These are phyloP conservation scores for Cheumatopsyche charites DNA, from an alignment of 1,140 invertebrate species.

Conservation along the genomic window DNA sequence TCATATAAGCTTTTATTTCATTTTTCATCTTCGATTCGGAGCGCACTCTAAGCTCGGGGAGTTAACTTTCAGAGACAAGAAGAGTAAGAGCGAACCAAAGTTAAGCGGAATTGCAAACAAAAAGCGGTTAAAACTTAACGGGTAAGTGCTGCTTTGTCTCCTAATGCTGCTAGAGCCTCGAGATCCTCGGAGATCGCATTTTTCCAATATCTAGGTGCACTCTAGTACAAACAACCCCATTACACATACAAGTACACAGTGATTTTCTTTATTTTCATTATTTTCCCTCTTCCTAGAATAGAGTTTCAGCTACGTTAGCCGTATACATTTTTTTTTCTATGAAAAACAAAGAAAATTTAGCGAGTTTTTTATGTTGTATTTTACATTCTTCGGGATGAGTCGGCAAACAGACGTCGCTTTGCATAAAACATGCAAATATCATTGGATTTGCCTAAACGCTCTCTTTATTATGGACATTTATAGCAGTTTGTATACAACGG, in stretches of 20 bases:
- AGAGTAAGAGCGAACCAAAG: slow-evolving; percentile 11
- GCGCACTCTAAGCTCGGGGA: neutral
- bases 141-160: slow-evolving; percentile 30
- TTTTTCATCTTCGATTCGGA: no score
- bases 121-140: slow-evolving; percentile 30
- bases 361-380: neutral
- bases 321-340: neutral
- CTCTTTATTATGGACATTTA: slow-evolving; percentile 37
- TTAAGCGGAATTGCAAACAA: slow-evolving; percentile 32
- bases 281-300: no score
- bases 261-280: no score
- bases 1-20: no score
- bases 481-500: slow-evolving; percentile 40
- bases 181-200: slow-evolving; percentile 3
- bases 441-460: slow-evolving; percentile 40
- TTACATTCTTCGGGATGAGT: neutral
- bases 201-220: neutral
- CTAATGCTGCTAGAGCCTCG: slow-evolving; percentile 3
- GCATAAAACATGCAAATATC: slow-evolving; percentile 40
- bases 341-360: slow-evolving; percentile 11
- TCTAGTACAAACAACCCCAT: neutral
- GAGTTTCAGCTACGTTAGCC: no score
- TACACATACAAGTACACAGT: no score
- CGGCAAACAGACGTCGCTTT: slow-evolving; percentile 25
- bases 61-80: slow-evolving; percentile 3